These are phyloP conservation scores for Saccostrea glomerata DNA, from an alignment of 1,140 invertebrate species.

Conservation along the genomic window DNA sequence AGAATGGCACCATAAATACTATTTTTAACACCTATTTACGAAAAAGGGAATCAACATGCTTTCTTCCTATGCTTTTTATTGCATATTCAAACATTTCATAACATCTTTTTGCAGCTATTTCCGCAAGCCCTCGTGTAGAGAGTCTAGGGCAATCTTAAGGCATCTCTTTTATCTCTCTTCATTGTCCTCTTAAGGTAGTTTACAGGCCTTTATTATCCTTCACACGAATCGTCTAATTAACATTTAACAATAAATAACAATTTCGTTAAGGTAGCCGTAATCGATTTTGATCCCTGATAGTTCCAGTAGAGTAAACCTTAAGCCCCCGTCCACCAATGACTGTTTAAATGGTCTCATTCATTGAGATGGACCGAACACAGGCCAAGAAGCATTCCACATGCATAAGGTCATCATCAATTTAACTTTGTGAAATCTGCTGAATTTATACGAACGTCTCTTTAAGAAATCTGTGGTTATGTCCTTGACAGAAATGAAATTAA, in stretches of 20 bases:
- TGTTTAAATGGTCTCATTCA: background rate
- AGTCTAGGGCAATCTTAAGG: background rate
- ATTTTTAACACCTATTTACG: background rate
- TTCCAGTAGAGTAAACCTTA: background rate
- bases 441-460: too few species aligned
- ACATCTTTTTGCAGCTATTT: background rate
- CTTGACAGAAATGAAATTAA: too few species aligned
- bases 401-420: too few species aligned
- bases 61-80: background rate
- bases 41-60: background rate
- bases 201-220: background rate
- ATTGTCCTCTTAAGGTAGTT: background rate
- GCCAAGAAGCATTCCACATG: background rate
- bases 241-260: background rate
- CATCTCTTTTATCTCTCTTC: background rate
- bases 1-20: background rate
- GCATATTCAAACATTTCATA: background rate
- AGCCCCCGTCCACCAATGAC: background rate
- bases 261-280: background rate
- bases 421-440: too few species aligned
- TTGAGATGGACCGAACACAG: background rate
- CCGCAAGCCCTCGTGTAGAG: background rate
- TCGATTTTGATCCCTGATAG: background rate
- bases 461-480: too few species aligned
- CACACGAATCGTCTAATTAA: background rate